Evolutionary conservation across 2,888 invertebrate genomes (phyloP).

Genomic region (Caenorhabditis sp.): DNA sequence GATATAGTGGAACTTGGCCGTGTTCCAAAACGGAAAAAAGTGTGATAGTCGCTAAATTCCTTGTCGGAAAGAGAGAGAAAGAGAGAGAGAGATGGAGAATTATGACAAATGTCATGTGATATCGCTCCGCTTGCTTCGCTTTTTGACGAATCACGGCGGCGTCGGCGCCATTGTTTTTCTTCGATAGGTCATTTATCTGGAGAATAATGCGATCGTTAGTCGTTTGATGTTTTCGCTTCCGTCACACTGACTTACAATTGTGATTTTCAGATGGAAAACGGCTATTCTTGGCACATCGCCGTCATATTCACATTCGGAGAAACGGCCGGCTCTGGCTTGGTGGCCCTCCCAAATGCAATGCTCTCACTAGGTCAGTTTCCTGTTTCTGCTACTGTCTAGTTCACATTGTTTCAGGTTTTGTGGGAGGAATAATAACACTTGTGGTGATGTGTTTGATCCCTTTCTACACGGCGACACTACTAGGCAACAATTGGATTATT

Average conservation of each 20-base stretch:
- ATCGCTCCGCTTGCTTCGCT: too few relatives aligned
- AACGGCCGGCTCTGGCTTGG: slow-evolving; percentile 60
- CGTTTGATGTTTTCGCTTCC: neutral
- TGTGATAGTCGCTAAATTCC: too few relatives aligned
- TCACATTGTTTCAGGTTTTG: slow-evolving; percentile 35
- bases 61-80: neutral
- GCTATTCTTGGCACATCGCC: slow-evolving; percentile 58
- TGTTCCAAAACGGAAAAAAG: neutral
- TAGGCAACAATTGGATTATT: slow-evolving; percentile 58
- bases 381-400: neutral
- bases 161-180: neutral
- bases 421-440: slow-evolving; percentile 35
- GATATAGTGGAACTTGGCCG: neutral
- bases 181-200: slow-evolving; percentile 1
- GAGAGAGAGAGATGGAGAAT: slow-evolving; percentile 10
- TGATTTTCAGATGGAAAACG: slow-evolving; percentile 23
- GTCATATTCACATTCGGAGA: slow-evolving; percentile 61
- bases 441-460: slow-evolving; percentile 49
- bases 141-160: neutral
- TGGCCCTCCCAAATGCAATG: slow-evolving; percentile 58
- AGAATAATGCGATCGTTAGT: neutral
- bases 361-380: slow-evolving; percentile 38
- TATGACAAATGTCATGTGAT: slow-evolving; percentile 4
- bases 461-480: slow-evolving; percentile 51
- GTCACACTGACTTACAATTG: neutral